Base-by-base conservation (phyloP, 2,797 vertebrate species). In the Pangasius sanitwongsei region DNA sequence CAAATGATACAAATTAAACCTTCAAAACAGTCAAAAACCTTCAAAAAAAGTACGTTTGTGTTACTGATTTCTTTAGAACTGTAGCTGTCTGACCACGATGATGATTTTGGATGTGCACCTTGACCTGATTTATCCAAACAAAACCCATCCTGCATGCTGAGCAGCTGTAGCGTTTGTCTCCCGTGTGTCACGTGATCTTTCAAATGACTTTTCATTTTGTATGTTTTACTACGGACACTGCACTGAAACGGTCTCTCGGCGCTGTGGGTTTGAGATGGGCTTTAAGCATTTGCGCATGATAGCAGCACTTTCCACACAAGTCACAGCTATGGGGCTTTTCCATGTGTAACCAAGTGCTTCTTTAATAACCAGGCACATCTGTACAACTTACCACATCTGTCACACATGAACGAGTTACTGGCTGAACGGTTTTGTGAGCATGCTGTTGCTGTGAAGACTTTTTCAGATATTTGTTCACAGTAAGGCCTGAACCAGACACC, bases 121-220 rank as follows among this genome's bases (percentile, higher is more conserved):
- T 86, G n/a, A 81, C 89, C 53, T 88, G 89, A 83, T 88, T 90
- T 55, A 77, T 88, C 87, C 87, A 87, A 77, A 86, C 61, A 48
- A 90, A 90, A 13, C 77, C 25, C 59, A 59, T 83, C 44, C 87
- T 69, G 55, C 87, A 86, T 69, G 80, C 70, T 15, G 61, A 86
- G 15, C 89, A 90, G 37, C 84, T 82, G 37, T 86, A 90, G 7
- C 83, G 89, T 34, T 90, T 90, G 41, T 86, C 89, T 34, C 89
- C 89, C 0, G 89, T 90, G 69, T 88, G 89, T 65, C 67, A 74
- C 37, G 28, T 90, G 89, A 28, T 90, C 87, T 37, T 78, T 67
- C n/a, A 87, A 80, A 65, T 87, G 86, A 63, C 28, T 16, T 31
- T 86, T 86, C 70, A 44, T 41, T 15, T 86, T 77, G 72, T 50